Evolutionary conservation across 2,888 invertebrate genomes (phyloP), one percentile per base, ranked within the genome.

Genomic region (Eristalis intricaria): DNA sequence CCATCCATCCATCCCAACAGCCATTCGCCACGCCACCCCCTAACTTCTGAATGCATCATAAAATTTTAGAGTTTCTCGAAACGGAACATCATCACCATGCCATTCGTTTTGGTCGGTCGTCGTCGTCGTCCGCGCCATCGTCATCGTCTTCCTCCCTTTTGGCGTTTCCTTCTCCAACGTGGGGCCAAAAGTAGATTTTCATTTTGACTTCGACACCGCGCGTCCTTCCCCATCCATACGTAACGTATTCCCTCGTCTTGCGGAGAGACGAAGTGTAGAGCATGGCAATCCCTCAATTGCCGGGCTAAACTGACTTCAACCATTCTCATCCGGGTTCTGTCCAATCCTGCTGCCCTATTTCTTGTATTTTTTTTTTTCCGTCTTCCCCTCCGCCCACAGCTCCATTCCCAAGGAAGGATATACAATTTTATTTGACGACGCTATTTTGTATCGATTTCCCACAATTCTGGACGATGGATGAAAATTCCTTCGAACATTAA

Each of bases 381-480:
- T 2, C 29, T 4, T 0, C 29, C 29, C 29, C 5, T 29, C 5
- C 29, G 5, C 5, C 4, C 7, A 4, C 32, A 38, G 11, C 50
- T 29, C 38, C 23, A 13, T 56, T 32, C 56, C 29, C 60, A 74
- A 56, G 76, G 70, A 78, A 79, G 86, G 87, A 89, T 89, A 89
- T 90, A 90, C 90, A 90, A 90, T 90, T 90, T 90, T 90, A 90
- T 90, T 90, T 90, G 90, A 90, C 90, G 90, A 90, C 89, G 90
- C 90, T 89, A 90, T 90, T 90, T 90, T 90, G 90, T 90, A 90
- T 90, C 90, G 90, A 90, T 90, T 90, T 90, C 90, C 89, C 90
- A 90, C 90, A 90, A 90, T 89, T 90, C 89, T 89, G 79, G 89
- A 89, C 89, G 89, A 89, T 89, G 89, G 83, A 83, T 88, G 83